These are phyloP conservation scores for Microctonus hyperodae DNA, from an alignment of 2,888 invertebrate genomes.

Conservation along the genomic window DNA sequence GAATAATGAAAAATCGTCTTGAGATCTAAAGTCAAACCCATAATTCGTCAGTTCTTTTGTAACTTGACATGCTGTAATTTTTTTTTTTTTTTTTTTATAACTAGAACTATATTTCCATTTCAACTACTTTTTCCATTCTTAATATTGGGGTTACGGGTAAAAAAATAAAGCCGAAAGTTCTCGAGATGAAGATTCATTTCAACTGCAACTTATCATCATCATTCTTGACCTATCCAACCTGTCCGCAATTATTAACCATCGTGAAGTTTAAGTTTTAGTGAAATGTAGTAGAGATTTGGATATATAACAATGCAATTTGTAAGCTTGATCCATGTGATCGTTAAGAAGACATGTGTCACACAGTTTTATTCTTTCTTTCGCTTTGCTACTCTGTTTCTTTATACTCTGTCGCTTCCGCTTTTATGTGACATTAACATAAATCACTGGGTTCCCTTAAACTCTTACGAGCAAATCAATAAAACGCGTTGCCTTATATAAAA, in stretches of 20 bases:
- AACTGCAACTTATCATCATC: not conserved
- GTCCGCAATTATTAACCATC: constrained; percentile 8
- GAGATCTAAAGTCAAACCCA: not conserved
- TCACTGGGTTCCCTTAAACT: constrained; percentile 14
- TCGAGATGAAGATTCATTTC: constrained; percentile 2
- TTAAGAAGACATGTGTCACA: constrained; percentile 19
- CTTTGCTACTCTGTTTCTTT: constrained; percentile 1
- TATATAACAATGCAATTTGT: constrained; percentile 15
- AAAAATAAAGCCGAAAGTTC: too few species aligned
- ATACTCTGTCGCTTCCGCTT: constrained; percentile 1
- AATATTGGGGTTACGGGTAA: not conserved
- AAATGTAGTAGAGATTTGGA: constrained; percentile 8
- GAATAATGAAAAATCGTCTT: not conserved
- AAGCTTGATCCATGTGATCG: constrained; percentile 13
- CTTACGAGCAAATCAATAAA: not conserved
- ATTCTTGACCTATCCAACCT: not conserved
- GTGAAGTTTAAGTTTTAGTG: not conserved
- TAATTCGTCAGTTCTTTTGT: not conserved
- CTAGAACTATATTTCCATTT: not conserved
- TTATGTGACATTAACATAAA: constrained; percentile 13
- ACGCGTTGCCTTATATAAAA: not conserved
- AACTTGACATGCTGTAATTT: not conserved
- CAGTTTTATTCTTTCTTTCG: not conserved
- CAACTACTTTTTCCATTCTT: not conserved
- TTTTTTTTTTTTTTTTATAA: not conserved